Base-by-base conservation (phyloP, 1,140 invertebrate genomes). In the Drosophila kikkawai region DNA sequence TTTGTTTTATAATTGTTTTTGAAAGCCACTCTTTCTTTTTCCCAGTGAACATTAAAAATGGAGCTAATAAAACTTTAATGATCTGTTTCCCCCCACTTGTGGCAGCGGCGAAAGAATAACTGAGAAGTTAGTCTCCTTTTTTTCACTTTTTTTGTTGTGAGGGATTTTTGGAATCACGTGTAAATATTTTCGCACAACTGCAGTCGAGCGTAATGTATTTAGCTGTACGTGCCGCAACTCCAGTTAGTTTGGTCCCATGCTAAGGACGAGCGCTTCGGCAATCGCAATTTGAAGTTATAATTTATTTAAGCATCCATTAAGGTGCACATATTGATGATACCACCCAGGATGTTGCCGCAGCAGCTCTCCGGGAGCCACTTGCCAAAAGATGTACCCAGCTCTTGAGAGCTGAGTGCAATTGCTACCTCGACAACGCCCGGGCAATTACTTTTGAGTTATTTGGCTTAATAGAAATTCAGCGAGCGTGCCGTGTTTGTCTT, bases 281-380 rank as follows among this genome's bases (percentile, higher is more conserved):
- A 91, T 90, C 86, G 85, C 82, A 90, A 90, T 90, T 90, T 90
- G 71, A 79, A 91, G 85, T 90, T 90, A 90, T 90, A 88, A 90
- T 85, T 90, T 90, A 90, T 90, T 90, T 86, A 90, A 84, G 71
- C 82, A 74, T 91, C 85, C 85, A 90, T 90, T 90, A 90, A 90
- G 82, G 85, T 77, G 82, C 79, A 91, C 78, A 90, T 85, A 90
- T 85, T 91, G 86, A 79, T 88, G 78, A 79, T 76, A 67, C 64
- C 59, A 59, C 69, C 44, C 63, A 67, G 17, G 53, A 58, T 69
- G 68, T 57, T 41, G 7, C 32, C 19, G 15, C 32, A 2, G 7
- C 19, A 19, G 11, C 42, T 56, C 48, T 7, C 50, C 13, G 51
- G 56, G 22, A 26, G 42, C 50, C 39, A 60, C 67, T 59, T 45